These are phyloP conservation scores for Rachycentron canadum DNA, from an alignment of 2,797 vertebrate genomes.

Conservation along the genomic window DNA sequence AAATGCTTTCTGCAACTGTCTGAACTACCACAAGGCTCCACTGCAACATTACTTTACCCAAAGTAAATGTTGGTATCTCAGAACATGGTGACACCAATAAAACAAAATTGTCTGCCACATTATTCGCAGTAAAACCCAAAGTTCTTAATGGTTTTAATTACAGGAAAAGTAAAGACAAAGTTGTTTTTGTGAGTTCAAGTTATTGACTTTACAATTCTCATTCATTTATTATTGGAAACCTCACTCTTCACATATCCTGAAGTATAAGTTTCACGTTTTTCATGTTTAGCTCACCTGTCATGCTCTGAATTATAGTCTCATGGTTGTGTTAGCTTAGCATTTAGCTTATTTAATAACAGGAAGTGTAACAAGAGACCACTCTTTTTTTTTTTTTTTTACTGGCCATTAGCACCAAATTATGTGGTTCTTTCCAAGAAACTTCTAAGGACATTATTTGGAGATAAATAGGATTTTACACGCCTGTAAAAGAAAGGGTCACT, in stretches of 20 bases:
- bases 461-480: not conserved
- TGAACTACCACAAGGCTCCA: too few relatives aligned
- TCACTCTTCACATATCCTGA: too few relatives aligned
- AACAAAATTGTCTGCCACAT: too few relatives aligned
- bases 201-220: not conserved
- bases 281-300: not conserved
- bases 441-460: not conserved
- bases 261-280: not conserved
- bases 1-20: too few relatives aligned
- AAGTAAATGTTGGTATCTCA: not conserved
- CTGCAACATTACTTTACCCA: too few relatives aligned
- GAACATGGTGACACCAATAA: too few relatives aligned
- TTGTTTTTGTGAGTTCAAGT: not conserved
- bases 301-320: not conserved
- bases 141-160: too few relatives aligned
- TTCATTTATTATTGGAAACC: not conserved
- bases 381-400: not conserved
- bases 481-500: not conserved
- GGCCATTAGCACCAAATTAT: not conserved
- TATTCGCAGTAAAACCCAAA: too few relatives aligned
- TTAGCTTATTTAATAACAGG: not conserved
- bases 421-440: not conserved
- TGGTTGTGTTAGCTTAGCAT: not conserved
- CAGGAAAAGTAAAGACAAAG: too few relatives aligned
- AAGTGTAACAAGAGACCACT: not conserved